Conservation (phyloP, 2,797 vertebrate genomes). For the Melopsittacus undulatus region DNA sequence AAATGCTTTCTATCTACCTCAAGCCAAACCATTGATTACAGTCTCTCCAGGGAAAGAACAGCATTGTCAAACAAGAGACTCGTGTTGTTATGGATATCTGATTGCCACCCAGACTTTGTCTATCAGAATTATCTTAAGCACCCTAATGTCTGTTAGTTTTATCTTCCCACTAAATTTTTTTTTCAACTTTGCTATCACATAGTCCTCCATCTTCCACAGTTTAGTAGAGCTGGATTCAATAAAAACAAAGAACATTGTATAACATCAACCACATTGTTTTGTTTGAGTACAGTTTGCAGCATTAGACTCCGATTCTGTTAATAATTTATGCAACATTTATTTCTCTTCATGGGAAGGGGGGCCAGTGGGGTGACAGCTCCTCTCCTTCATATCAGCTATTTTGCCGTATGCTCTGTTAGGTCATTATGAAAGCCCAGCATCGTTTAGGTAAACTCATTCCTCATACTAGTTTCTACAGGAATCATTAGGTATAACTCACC, state of each 20-base stretch:
- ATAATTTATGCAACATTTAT: neutral
- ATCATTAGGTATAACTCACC: neutral
- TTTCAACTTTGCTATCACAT: neutral
- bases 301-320: neutral
- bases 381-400: neutral
- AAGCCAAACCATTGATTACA: neutral
- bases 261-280: neutral
- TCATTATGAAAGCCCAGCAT: neutral
- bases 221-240: neutral
- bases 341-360: neutral
- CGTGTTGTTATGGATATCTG: fast-evolving
- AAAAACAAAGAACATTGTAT: neutral
- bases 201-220: neutral
- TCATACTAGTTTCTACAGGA: neutral
- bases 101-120: neutral
- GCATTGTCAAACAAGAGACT: neutral
- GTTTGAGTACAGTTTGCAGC: neutral
- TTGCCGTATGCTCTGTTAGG: neutral
- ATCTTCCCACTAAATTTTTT: neutral
- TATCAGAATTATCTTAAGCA: neutral
- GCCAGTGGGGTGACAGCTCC: neutral
- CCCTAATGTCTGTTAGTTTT: neutral
- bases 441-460: neutral
- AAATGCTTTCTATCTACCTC: neutral
- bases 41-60: neutral